phyloP scores from a whole-genome alignment of 2,888 invertebrate genomes.

The Trichopria drosophilae region DNA sequence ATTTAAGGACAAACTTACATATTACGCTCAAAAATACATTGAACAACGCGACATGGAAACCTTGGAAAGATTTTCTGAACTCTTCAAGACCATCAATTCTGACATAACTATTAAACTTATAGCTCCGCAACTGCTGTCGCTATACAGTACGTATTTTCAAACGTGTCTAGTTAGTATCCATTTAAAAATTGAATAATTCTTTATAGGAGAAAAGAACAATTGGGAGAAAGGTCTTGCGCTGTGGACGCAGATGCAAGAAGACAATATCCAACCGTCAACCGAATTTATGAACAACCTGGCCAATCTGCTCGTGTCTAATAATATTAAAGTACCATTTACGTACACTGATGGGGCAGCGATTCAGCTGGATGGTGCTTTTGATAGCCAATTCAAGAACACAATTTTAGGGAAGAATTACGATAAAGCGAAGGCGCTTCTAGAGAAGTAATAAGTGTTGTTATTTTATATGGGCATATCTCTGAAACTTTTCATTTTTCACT shows the following conservation, averaged over 20 bases:
- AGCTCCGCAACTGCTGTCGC: constrained; percentile 53
- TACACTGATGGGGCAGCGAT: neutral
- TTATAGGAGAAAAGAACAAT: constrained; percentile 66
- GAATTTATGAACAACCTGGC: constrained; percentile 70
- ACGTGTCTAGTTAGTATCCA: neutral
- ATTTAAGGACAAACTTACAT: constrained; percentile 66
- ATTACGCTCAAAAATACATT: constrained; percentile 53
- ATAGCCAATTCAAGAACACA: no score
- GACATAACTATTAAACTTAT: constrained; percentile 45
- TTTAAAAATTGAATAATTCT: constrained; percentile 1
- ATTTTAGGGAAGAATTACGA: no score
- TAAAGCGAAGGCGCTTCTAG: constrained; percentile 2
- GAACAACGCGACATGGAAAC: constrained; percentile 69
- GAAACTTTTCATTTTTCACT: neutral
- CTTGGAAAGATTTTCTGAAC: constrained; percentile 76
- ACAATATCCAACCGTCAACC: constrained; percentile 72
- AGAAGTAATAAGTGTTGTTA: constrained; percentile 3
- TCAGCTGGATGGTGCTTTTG: no score
- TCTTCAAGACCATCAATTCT: constrained; percentile 75
- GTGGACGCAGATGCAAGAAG: constrained; percentile 86
- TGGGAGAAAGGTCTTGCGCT: constrained; percentile 75
- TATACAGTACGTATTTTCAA: constrained; percentile 52
- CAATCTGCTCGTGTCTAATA: constrained; percentile 67
- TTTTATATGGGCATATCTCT: neutral
- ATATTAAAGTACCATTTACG: constrained; percentile 73